Evolutionary conservation across 2,797 vertebrate species (phyloP), one percentile per base, ranked within the genome.

Genomic region (Chaunax sp.): DNA sequence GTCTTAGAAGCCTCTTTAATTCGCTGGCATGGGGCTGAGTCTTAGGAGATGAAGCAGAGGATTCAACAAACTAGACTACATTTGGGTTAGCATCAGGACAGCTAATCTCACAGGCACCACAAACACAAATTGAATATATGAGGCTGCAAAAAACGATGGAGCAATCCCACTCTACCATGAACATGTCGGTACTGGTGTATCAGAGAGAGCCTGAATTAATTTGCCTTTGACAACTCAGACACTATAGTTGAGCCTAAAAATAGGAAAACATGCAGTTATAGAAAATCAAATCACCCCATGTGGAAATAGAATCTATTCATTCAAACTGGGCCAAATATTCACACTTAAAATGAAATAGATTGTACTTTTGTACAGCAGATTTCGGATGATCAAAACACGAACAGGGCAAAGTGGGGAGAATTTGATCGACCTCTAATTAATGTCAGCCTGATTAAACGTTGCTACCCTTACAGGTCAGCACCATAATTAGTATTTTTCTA

Each of bases 11-110:
- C 75, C 28, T 14, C 60, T 80, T 84, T 86, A 87, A 83, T 67
- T 66, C 75, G 50, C 59, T 71, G 78, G 52, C 43, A 82, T 82
- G 78, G 79, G 84, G 53, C 57, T 22, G 30, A 57, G 59, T 69
- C 69, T 52, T 72, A 2, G 54, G 57, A 75, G 78, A 81, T 43
- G 51, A 45, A 44, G 67, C 50, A 38, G 79, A 69, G 81, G 80
- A 88, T 85, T 85, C 79, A 60, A 81, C 25, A 5, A 83, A 66
- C 69, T 53, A 52, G 51, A 72, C 69, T 64, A 71, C 55, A 79
- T 81, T 77, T 80, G 62, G 67, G 73, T 78, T 77, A 77, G 75
- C 82, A 72, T 82, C 79, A 59, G 73, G 78, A 78, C 76, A 63
- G 66, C 74, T 80, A 78, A 87, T 80, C 78, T 84, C 56, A 56